Conservation (phyloP, 1,140 invertebrate species). For the Hyles vespertilio region DNA sequence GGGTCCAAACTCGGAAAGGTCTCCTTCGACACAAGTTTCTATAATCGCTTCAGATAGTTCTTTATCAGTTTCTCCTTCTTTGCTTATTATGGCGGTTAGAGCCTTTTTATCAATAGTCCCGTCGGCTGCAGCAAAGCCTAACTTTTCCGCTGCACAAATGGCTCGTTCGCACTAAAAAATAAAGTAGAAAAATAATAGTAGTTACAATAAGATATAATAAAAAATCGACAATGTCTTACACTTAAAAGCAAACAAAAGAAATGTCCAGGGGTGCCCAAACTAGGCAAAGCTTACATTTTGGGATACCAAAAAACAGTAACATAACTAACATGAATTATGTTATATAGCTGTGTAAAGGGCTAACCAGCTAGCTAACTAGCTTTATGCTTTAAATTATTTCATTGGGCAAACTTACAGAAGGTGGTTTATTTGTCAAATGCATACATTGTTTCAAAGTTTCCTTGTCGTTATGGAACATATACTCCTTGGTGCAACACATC, state of each 20-base stretch:
- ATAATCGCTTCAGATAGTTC: conserved; percentile 6
- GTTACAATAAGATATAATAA: no score
- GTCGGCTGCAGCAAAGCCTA: conserved; percentile 7
- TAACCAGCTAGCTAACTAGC: no score
- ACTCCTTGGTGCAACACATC: conserved; percentile 3
- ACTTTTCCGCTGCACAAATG: conserved; percentile 14
- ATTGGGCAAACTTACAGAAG: conserved; percentile 16
- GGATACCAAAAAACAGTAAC: no score
- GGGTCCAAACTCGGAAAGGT: conserved; percentile 11
- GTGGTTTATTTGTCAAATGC: conserved; percentile 4
- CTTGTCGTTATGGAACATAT: no score
- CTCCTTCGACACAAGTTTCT: conserved; percentile 14
- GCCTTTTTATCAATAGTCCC: conserved; percentile 13
- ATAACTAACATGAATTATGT: no score
- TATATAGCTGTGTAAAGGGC: no score
- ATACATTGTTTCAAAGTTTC: conserved; percentile 13
- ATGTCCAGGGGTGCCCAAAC: no score
- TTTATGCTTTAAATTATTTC: no score
- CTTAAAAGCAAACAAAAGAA: no score
- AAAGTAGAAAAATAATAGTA: no score
- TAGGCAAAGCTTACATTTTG: no score
- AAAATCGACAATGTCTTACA: no score
- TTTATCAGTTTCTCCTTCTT: conserved; percentile 1
- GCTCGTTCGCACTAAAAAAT: conserved; percentile 22
- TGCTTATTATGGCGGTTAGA: neutral